Evolutionary conservation across 2,888 invertebrate genomes (phyloP), one percentile per base, ranked within the genome.

Genomic region (Notocelia uddmanniana): DNA sequence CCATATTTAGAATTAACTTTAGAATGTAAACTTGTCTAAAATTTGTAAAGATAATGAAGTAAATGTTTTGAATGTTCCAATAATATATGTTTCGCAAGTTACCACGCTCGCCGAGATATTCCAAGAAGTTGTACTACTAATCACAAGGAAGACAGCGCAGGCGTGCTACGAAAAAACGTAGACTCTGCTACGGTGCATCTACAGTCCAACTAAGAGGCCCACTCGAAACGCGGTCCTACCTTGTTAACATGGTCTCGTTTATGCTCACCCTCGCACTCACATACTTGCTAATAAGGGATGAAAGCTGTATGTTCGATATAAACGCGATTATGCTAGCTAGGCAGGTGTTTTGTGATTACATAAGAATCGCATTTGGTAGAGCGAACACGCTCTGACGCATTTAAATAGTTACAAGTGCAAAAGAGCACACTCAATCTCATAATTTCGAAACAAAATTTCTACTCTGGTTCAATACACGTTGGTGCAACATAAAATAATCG

Each of bases 141-240:
- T 57, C 6, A 9, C 11, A 31, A 57, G 57, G 18, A 3, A n/a
- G 3, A 31, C 15, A 18, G 26, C 18, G 18, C 34, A 57, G 57
- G n/a, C 31, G 57, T 57, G 57, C 57, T 57, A 57, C 57, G 57
- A 31, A 11, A 34, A 10, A 55, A 57, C 57, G 57, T 57, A 57
- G 57, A n/a, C 3, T 8, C 31, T 18, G 11, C 31, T 57, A 57
- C 57, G 45, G 8, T 3, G n/a, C 8, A 45, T 45, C 45, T 8
- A 8, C n/a, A 45, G 45, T 45, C 45, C 45, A 45, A 8, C n/a
- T 45, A n/a, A 11, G 34, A 3, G 41, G 41, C 15, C 31, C 31
- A 31, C 8, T 41, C 45, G 8, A 45, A 37, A 37, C 37, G 31
- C 8, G 8, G 0, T 31, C 8, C 31, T 3, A 26, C 26, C 5